Percentiles rank a stretch among this genome's conserved stretches.
phyloP scores from a whole-genome alignment of 2,113 vertebrate genomes.

The Abramis brama region DNA sequence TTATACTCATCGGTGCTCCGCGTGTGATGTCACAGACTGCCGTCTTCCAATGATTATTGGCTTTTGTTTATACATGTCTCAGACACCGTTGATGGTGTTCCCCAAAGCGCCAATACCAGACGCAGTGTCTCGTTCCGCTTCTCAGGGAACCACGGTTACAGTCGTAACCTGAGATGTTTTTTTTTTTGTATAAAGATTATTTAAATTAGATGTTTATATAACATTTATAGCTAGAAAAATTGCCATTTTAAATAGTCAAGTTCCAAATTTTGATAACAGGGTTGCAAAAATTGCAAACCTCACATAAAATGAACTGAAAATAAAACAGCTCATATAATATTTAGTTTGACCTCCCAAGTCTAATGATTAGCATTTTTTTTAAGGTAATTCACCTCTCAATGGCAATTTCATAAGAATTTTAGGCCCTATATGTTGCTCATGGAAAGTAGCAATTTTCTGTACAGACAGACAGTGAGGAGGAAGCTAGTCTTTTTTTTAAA shows the following conservation, averaged over 20 bases:
- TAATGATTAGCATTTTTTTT: not conserved
- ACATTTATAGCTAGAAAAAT: not conserved
- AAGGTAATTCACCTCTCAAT: not conserved
- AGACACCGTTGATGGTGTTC: too few relatives aligned
- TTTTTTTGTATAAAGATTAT: too few relatives aligned
- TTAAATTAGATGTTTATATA: not conserved
- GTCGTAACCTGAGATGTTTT: too few relatives aligned
- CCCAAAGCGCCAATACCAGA: too few relatives aligned
- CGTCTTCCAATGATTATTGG: too few relatives aligned
- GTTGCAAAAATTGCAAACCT: not conserved
- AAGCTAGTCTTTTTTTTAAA: not conserved
- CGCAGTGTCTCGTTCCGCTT: too few relatives aligned
- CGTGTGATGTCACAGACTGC: too few relatives aligned
- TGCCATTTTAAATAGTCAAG: too few relatives aligned
- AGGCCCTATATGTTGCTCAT: not conserved
- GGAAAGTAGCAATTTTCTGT: not conserved
- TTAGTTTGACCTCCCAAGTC: not conserved
- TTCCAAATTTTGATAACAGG: too few relatives aligned
- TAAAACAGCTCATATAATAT: not conserved
- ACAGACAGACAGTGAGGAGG: not conserved
- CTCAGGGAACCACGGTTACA: too few relatives aligned
- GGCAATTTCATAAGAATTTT: not conserved
- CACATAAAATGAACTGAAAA: not conserved
- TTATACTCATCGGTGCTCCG: too few relatives aligned
- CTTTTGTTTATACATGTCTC: too few relatives aligned